Conservation (phyloP, 2,888 invertebrate species). For the Elegia similella region DNA sequence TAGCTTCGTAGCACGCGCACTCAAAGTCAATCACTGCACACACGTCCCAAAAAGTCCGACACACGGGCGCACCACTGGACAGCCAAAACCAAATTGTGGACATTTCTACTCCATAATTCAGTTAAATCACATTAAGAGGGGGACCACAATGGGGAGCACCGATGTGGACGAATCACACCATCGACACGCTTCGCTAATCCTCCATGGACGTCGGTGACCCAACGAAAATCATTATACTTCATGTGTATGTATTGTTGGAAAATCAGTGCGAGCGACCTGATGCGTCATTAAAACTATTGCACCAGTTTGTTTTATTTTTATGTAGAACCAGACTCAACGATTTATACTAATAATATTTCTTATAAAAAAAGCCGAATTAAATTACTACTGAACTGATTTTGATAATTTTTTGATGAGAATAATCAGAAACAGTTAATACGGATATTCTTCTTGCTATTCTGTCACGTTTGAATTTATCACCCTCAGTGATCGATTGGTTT, state of each 20-base stretch:
- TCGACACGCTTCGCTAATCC: constrained; percentile 75
- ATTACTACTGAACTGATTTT: too few species aligned
- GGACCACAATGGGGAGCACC: constrained; percentile 77
- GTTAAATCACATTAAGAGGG: constrained; percentile 78
- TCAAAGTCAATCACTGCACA: constrained; percentile 50
- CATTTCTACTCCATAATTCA: constrained; percentile 77
- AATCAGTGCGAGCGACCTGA: constrained; percentile 49
- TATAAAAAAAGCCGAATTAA: too few species aligned
- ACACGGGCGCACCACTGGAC: constrained; percentile 64
- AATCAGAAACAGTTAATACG: too few species aligned
- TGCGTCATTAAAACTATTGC: constrained; percentile 20
- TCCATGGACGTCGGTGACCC: constrained; percentile 67
- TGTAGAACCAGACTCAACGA: not conserved
- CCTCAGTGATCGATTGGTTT: too few species aligned
- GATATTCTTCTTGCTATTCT: too few species aligned
- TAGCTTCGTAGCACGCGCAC: constrained; percentile 58
- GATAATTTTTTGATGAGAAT: too few species aligned
- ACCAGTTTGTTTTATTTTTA: constrained; percentile 12
- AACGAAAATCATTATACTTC: constrained; percentile 60
- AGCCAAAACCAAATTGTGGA: constrained; percentile 73
- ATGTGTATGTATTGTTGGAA: constrained; percentile 50
- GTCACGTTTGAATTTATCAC: too few species aligned
- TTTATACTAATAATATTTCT: too few species aligned
- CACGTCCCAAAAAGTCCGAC: constrained; percentile 33
- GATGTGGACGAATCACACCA: constrained; percentile 80